A percentile compares a stretch with the other conserved stretches of the same genome.
phyloP scores from a whole-genome alignment of 2,888 invertebrate species.

The Euplexia lucipara region DNA sequence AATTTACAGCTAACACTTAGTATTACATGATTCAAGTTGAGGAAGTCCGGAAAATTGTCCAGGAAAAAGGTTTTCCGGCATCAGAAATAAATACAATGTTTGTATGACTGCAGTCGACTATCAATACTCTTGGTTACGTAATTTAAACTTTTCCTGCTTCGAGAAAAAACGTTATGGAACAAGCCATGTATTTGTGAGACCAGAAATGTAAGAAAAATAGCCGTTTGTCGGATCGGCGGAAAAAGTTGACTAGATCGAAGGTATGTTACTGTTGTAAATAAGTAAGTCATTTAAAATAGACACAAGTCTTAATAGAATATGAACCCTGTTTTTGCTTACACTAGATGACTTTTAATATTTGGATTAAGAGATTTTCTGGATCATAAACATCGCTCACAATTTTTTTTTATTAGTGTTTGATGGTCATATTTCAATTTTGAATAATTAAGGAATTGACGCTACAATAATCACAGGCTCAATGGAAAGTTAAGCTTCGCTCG shows the following conservation, averaged over 20 bases:
- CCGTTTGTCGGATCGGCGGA: constrained; percentile 3
- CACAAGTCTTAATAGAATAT: no score
- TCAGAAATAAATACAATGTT: constrained; percentile 42
- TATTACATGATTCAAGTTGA: not conserved
- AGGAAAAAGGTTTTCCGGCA: no score
- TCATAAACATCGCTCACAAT: no score
- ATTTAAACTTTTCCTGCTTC: constrained; percentile 47
- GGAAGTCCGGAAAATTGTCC: constrained; percentile 21
- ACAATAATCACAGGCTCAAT: no score
- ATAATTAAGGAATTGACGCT: no score
- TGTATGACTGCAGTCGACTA: not conserved
- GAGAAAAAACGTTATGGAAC: constrained; percentile 20
- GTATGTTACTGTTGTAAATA: not conserved
- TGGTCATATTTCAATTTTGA: no score
- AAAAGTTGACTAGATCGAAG: constrained; percentile 19
- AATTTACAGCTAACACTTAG: not conserved
- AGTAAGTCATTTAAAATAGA: no score
- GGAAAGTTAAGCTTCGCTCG: no score
- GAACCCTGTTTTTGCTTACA: no score
- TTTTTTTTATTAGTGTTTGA: no score
- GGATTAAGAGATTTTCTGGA: no score
- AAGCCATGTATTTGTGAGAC: not conserved
- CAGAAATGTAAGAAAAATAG: constrained; percentile 24
- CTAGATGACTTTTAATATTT: no score
- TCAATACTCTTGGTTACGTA: constrained; percentile 9